phyloP scores from a whole-genome alignment of 2,797 vertebrate species.

The Acrocephalus scirpaceus region DNA sequence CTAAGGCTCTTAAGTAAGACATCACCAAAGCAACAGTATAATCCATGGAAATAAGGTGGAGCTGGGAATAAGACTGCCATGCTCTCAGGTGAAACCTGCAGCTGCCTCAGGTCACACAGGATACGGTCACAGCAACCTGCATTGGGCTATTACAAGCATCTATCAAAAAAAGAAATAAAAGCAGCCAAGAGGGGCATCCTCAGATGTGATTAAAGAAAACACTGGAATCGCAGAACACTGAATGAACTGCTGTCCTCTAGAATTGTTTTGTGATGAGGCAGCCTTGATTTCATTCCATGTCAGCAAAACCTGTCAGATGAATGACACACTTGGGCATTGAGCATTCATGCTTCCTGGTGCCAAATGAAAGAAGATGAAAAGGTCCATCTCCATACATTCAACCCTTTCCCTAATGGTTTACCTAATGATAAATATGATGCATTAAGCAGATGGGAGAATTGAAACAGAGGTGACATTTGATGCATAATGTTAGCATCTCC shows the following conservation, averaged over 20 bases:
- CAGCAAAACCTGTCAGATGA: slow-evolving; percentile 46
- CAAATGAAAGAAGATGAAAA: slow-evolving; percentile 41
- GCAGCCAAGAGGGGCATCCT: not conserved
- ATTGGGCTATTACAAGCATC: not conserved
- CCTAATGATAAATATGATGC: not conserved
- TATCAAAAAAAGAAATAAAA: not conserved
- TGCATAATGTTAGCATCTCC: not conserved
- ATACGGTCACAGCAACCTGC: not conserved
- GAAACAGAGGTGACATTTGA: slow-evolving; percentile 27
- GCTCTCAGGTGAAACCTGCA: not conserved
- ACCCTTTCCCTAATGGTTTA: slow-evolving; percentile 4
- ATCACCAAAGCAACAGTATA: not conserved
- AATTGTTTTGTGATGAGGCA: slow-evolving; percentile 24
- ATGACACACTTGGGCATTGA: slow-evolving; percentile 40
- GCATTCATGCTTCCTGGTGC: slow-evolving; percentile 11
- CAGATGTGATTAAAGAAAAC: slow-evolving; percentile 13
- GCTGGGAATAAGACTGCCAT: not conserved
- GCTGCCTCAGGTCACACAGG: not conserved
- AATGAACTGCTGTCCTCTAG: slow-evolving; percentile 11
- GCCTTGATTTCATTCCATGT: slow-evolving; percentile 17
- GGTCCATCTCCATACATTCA: not conserved
- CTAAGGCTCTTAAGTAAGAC: not conserved
- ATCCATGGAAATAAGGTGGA: not conserved
- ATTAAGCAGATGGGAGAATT: slow-evolving; percentile 24
- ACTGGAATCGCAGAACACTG: not conserved